A percentile compares a stretch with the other conserved stretches of the same genome.
Evolutionary conservation across 2,888 invertebrate species (phyloP).

Genomic region (Lasioglossum marginatum): DNA sequence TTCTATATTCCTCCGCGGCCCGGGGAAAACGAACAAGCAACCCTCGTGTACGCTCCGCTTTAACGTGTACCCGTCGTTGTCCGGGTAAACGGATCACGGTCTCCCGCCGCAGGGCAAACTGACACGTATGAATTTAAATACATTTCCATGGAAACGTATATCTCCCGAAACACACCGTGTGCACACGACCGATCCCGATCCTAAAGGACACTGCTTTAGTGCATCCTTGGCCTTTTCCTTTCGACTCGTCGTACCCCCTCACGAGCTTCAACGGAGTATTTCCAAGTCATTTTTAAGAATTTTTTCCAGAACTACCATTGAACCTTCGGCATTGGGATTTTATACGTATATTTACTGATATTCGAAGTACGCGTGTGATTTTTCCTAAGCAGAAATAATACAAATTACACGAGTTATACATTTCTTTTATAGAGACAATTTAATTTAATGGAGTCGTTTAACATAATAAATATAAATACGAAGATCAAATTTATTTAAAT

Average conservation of each 20-base stretch:
- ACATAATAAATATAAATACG: too few species aligned
- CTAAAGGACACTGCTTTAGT: not conserved
- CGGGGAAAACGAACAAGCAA: not conserved
- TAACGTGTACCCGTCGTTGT: constrained; percentile 23
- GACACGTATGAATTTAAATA: constrained; percentile 26
- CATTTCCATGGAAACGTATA: constrained; percentile 22
- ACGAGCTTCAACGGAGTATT: not conserved
- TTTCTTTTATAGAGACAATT: too few species aligned
- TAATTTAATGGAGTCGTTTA: too few species aligned
- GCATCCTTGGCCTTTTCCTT: not conserved
- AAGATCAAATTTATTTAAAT: too few species aligned
- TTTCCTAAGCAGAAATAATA: too few species aligned
- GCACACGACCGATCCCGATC: not conserved
- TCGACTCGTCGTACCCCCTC: not conserved
- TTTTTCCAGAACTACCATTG: not conserved
- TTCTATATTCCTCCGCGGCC: not conserved
- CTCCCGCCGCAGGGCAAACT: constrained; percentile 12
- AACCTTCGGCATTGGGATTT: too few species aligned
- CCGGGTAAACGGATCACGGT: constrained; percentile 23
- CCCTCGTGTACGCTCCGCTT: constrained; percentile 22
- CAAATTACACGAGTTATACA: too few species aligned
- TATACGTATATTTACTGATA: too few species aligned
- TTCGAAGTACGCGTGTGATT: too few species aligned
- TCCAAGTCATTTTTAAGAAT: not conserved
- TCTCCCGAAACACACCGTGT: constrained; percentile 2